phyloP scores from a whole-genome alignment of 30 jellyfish, hydroid and myxozoan genomes.

The Turritopsis rubra region DNA sequence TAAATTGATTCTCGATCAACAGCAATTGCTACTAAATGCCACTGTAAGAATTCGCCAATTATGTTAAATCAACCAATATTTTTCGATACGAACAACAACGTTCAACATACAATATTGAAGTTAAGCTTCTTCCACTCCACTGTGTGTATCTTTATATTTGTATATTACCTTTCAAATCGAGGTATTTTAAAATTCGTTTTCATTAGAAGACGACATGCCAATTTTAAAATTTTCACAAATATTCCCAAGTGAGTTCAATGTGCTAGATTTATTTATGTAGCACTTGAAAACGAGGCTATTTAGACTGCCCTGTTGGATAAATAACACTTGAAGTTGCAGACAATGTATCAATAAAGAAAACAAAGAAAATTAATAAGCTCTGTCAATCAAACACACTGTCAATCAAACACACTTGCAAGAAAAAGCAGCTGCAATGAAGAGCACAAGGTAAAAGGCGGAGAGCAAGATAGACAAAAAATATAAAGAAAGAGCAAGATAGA shows the following conservation, averaged over 20 bases:
- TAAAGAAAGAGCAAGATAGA: not conserved
- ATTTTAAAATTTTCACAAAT: not conserved
- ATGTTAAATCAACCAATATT: not conserved
- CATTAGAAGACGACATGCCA: not conserved
- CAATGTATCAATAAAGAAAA: slow-evolving; percentile 4
- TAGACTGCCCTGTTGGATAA: slow-evolving; percentile 17
- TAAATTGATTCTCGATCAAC: not conserved
- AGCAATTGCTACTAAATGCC: not conserved
- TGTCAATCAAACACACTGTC: slow-evolving; percentile 16
- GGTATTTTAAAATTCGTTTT: not conserved
- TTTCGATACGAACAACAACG: not conserved
- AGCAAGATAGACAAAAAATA: too few relatives aligned
- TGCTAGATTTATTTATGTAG: not conserved
- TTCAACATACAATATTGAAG: not conserved
- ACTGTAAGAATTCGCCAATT: not conserved
- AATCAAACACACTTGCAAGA: not conserved
- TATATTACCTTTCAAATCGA: not conserved
- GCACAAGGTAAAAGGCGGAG: not conserved
- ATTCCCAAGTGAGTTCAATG: slow-evolving; percentile 7
- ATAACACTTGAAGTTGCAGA: slow-evolving; percentile 8
- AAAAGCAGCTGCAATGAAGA: not conserved
- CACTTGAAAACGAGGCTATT: slow-evolving; percentile 18
- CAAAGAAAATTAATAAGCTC: not conserved
- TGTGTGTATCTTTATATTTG: not conserved
- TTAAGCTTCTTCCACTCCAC: not conserved